A percentile compares a stretch with the other conserved stretches of the same genome.
phyloP scores from a whole-genome alignment of 2,797 vertebrate species.

The Notamacropus eugenii region DNA sequence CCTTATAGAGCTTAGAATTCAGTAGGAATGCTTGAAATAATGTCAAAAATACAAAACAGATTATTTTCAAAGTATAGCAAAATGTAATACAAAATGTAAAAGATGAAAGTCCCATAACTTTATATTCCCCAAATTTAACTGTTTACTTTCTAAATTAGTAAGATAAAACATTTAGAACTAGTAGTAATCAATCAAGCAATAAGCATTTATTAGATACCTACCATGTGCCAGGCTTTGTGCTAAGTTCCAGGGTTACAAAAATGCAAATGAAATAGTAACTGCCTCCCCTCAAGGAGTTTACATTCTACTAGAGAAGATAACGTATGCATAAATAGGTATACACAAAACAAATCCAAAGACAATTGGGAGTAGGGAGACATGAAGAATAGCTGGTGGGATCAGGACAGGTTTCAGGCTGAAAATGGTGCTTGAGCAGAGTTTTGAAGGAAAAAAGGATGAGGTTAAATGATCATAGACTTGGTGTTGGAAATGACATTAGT shows the following conservation, averaged over 20 bases:
- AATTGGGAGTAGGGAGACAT: background rate
- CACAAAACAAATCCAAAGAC: background rate
- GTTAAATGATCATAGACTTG: background rate
- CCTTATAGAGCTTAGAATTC: conserved; percentile 36
- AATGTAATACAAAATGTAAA: conserved; percentile 56
- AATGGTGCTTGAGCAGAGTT: background rate
- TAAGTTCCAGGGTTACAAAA: background rate
- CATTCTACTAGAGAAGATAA: background rate
- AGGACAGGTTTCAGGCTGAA: background rate
- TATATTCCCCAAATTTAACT: conserved; percentile 65
- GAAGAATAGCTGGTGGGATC: background rate
- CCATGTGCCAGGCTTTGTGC: background rate
- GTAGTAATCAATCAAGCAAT: background rate
- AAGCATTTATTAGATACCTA: background rate
- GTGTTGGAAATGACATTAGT: background rate
- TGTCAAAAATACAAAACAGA: conserved; percentile 46
- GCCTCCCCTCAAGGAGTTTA: background rate
- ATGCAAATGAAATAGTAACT: background rate
- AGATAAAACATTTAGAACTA: background rate
- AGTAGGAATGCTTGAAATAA: conserved; percentile 47
- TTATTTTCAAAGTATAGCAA: conserved; percentile 40
- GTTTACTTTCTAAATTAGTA: conserved; percentile 62
- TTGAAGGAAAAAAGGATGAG: background rate
- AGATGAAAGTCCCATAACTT: conserved; percentile 59
- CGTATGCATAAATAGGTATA: background rate